Base-by-base conservation (phyloP, 2,797 vertebrate species). In the Astyanax mexicanus region DNA sequence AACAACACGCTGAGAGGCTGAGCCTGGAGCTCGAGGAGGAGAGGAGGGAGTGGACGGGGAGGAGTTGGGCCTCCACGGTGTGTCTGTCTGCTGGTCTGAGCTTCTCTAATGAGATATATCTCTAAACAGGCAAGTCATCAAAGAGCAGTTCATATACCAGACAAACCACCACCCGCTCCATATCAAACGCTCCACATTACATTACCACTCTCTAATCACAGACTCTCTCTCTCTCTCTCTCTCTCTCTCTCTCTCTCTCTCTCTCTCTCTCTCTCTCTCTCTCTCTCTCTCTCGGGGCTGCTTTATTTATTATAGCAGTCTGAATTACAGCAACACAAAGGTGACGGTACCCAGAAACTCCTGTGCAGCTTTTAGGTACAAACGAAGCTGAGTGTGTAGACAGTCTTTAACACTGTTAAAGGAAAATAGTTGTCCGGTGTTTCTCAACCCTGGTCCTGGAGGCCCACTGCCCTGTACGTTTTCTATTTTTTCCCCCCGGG, bases 161-260 rank as follows among this genome's bases (percentile, higher is more conserved):
- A 45, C 49, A 66, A 60, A 60, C 42, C 15, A 57, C 73, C 51
- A 54, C 15, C 42, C 32, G 27, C 49, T 10, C 32, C 54, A 42
- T 70, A 73, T 80, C 72, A 81, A 81, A 83, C 69, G 52, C 69
- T 35, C 21, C 52, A 76, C 73, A 76, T 75, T 19, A 51, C 44
- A 81, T 81, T 79, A 68, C 21, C 35, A n/a, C 45, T 80, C 42
- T 80, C 19, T 67, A 62, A 72, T 35, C 25, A 75, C 67, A 78
- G 67, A 54, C 69, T 29, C 44, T 68, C 38, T 19, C 17, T 45
- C 38, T n/a, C n/a, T n/a, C n/a, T n/a, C n/a, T n/a, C n/a, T n/a
- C n/a, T n/a, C n/a, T n/a, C n/a, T n/a, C n/a, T n/a, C n/a, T n/a
- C n/a, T n/a, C n/a, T n/a, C n/a, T n/a, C n/a, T n/a, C n/a, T n/a